Evolutionary conservation across 2,797 vertebrate genomes (phyloP), one percentile per base, ranked within the genome.

Genomic region (Gephyroberyx darwinii): DNA sequence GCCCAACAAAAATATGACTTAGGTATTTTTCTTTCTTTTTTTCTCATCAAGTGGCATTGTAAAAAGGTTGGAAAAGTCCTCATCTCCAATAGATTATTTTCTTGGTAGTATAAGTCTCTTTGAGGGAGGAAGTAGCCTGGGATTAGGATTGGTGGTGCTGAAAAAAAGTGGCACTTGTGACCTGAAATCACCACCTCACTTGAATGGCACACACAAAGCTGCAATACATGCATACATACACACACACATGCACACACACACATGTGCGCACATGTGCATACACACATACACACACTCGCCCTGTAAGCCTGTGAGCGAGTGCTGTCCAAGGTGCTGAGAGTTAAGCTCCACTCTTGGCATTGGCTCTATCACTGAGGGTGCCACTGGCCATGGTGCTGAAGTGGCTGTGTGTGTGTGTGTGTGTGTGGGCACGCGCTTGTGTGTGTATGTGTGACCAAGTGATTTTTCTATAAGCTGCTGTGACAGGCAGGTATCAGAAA

Each of bases 241-340:
- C 19, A 30, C 37, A 58, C 30, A 37, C 60, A 39, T 20, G 66
- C 55, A 77, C 62, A 69, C 37, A 58, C 20, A n/a, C n/a, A 20
- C 33, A 45, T 8, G 16, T 20, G 12, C 50, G 54, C 19, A 54
- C 33, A 39, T 56, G 50, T 45, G 56, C 43, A 53, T 56, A 64
- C 10, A 43, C 16, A 71, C 35, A 54, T 9, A 35, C 13, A 7
- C 48, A 67, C 53, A 69, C n/a, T 77, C 65, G 53, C 75, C 71
- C 80, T 80, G 58, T 85, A 84, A 84, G 80, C 74, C 69, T 77
- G 80, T 83, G 79, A 75, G 53, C 73, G 77, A 84, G 78, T 41
- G 71, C 78, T 83, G 83, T 92, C 88, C 87, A 85, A 81, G 80
- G 69, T 75, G 74, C 78, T 84, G 77, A 85, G 82, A 88, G 81